These are phyloP conservation scores for Nycticorax nycticorax DNA, from an alignment of 2,113 vertebrate species.

Conservation along the genomic window DNA sequence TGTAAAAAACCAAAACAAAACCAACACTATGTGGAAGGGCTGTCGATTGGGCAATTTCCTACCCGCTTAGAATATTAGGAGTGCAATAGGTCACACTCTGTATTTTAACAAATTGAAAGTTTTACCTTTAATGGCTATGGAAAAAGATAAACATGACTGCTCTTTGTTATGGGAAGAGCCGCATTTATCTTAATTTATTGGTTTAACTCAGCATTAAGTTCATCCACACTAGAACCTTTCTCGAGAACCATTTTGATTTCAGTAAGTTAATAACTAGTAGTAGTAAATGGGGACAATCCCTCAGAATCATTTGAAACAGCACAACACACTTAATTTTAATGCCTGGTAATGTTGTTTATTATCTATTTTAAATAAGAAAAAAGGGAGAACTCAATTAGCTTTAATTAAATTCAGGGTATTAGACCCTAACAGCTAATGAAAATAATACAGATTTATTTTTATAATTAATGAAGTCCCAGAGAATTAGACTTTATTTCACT, in stretches of 20 bases:
- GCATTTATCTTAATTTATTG: neutral
- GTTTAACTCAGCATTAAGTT: neutral
- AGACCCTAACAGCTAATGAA: conserved; percentile 30
- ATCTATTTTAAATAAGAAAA: conserved; percentile 45
- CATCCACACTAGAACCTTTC: neutral
- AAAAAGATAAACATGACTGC: neutral
- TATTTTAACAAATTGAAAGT: neutral
- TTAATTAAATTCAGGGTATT: conserved; percentile 47
- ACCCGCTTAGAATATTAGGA: neutral
- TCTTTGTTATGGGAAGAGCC: neutral
- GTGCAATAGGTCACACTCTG: neutral
- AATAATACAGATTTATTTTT: conserved; percentile 36
- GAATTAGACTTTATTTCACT: conserved; percentile 34
- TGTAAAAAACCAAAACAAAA: neutral
- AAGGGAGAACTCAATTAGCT: conserved; percentile 39
- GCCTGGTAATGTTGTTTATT: conserved; percentile 18
- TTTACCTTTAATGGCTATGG: neutral
- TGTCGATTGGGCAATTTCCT: neutral
- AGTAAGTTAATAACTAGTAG: neutral
- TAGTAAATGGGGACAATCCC: neutral
- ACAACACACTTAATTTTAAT: conserved; percentile 31
- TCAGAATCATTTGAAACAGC: conserved; percentile 14
- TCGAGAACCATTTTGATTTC: neutral
- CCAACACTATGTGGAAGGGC: neutral
- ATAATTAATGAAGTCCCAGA: conserved; percentile 45